Percentiles rank a stretch among this genome's conserved stretches.
Evolutionary conservation across 2,113 vertebrate genomes (phyloP).

Genomic region (Carlito syrichta): DNA sequence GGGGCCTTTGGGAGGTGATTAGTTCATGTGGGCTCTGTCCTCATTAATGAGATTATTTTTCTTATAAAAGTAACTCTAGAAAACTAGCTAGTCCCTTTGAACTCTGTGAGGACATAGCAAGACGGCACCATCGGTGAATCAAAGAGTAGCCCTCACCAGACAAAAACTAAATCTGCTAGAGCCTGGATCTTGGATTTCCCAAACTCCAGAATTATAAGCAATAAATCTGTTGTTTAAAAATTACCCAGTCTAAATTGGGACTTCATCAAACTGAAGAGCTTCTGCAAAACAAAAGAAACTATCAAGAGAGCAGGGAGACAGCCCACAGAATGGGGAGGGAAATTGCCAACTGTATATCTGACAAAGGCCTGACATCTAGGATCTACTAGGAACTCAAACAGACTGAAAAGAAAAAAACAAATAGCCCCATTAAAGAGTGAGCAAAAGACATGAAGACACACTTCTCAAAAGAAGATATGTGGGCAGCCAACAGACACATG

Average conservation of each 20-base stretch:
- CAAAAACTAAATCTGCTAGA: neutral
- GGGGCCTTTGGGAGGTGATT: neutral
- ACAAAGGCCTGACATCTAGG: too few species aligned
- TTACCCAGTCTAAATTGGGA: neutral
- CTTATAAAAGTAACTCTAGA: neutral
- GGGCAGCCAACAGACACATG: too few species aligned
- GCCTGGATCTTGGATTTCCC: neutral
- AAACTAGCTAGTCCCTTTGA: neutral
- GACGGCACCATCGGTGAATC: neutral
- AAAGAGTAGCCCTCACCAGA: neutral
- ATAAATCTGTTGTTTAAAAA: neutral
- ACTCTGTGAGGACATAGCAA: neutral
- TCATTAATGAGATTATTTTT: neutral
- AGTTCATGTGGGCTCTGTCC: neutral
- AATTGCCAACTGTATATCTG: too few species aligned
- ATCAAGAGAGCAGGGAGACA: too few species aligned
- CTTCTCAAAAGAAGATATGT: too few species aligned
- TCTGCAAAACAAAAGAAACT: too few species aligned
- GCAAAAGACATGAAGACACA: too few species aligned
- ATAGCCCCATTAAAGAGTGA: too few species aligned
- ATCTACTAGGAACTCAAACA: too few species aligned
- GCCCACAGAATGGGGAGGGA: too few species aligned
- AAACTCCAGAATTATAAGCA: neutral
- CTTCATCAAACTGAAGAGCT: too few species aligned
- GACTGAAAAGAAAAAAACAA: too few species aligned